Conservation (phyloP, 2,888 invertebrate genomes). For the Julus scanicus region DNA sequence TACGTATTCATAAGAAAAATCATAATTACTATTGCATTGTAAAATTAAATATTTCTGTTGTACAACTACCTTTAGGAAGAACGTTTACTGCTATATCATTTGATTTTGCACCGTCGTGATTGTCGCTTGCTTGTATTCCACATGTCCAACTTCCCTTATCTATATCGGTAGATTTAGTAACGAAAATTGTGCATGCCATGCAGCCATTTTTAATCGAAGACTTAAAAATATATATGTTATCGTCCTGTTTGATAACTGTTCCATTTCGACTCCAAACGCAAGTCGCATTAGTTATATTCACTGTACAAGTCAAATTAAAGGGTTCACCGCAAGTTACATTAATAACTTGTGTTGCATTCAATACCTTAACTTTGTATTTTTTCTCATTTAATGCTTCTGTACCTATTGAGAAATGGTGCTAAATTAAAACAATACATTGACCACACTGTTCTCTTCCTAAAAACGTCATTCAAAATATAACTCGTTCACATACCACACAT, state of each 20-base stretch:
- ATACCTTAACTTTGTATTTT: background rate
- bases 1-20: background rate
- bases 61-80: background rate
- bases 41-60: no score
- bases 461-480: background rate
- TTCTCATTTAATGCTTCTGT: background rate
- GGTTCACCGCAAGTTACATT: background rate
- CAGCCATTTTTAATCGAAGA: background rate
- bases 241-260: background rate
- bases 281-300: background rate
- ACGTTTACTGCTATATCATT: background rate
- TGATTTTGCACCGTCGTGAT: background rate
- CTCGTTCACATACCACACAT: background rate
- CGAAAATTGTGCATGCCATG: background rate
- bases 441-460: background rate
- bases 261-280: constrained; percentile 4
- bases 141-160: background rate
- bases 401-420: background rate
- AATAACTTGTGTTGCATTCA: background rate
- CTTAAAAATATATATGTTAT: background rate
- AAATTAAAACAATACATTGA: background rate
- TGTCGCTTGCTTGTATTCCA: background rate
- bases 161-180: background rate
- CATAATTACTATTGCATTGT: background rate
- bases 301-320: background rate